Evolutionary conservation across 2,888 invertebrate species (phyloP), one percentile per base, ranked within the genome.

Genomic region (Lysandra bellargus): DNA sequence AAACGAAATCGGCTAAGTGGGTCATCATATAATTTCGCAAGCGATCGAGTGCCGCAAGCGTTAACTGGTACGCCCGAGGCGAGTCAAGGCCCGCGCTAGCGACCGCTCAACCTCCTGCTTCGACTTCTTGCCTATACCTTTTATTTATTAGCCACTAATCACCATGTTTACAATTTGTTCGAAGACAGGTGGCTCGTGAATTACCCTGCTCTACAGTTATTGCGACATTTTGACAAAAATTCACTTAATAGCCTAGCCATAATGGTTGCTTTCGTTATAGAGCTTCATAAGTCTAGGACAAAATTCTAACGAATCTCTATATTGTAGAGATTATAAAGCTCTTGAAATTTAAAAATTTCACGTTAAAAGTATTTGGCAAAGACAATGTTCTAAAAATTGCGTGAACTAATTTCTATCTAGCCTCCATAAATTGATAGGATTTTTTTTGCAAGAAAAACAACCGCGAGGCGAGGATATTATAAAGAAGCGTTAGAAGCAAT

Each of bases 1-100:
- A 90, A 93, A 92, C 88, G 92, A 93, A 93, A 91, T 91, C 91
- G 87, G 84, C 89, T 88, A 92, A 93, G 92, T 93, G 89, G 93
- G 93, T 91, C 94, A 92, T 93, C 91, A 92, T 90, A 92, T 89
- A 90, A 93, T 94, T 93, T 94, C 92, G 92, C 92, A 94, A 93
- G 89, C 91, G 90, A 93, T 91, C 90, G 92, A 93, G 90, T 92
- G 92, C 92, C 88, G 92, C 92, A 92, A 93, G 91, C 91, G 90
- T 91, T 88, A 91, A 92, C 92, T 92, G 90, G 92, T 92, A 90
- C 90, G 90, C 88, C 85, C 83, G 89, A 89, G 89, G 88, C 91
- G 85, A 93, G 90, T 92, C 94, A 93, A 93, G 94, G 92, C 89
- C 89, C 85, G 85, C 84, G 83, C 85, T 86, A 87, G 84, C 86